phyloP scores from a whole-genome alignment of 2,888 invertebrate genomes.

The Aleiodes testaceus region DNA sequence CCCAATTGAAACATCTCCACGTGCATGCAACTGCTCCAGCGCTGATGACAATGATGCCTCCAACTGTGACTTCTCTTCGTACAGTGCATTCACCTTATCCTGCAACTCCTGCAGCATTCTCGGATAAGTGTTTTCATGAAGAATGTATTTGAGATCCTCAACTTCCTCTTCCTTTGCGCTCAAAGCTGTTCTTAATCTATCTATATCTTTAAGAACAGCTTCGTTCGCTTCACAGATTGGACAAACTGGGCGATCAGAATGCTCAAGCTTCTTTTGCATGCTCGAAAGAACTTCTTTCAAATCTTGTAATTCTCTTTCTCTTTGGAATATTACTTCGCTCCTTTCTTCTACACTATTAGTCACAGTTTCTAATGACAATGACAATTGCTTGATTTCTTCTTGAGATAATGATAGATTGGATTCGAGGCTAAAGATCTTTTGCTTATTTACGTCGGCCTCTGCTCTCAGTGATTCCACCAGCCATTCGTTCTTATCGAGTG shows the following conservation, averaged over 20 bases:
- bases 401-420: conserved; percentile 70
- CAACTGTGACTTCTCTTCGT: conserved; percentile 53
- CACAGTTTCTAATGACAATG: conserved; percentile 55
- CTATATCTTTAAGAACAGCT: conserved; percentile 21
- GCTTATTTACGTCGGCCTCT: conserved; percentile 2
- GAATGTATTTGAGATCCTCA: conserved; percentile 80
- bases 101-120: conserved; percentile 70
- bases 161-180: conserved; percentile 83
- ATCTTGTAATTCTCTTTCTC: conserved; percentile 52
- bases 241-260: conserved; percentile 6
- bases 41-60: conserved; percentile 41
- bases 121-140: conserved; percentile 72
- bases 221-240: conserved; percentile 31
- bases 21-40: conserved; percentile 25
- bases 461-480: conserved; percentile 39
- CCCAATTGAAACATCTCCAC: neutral
- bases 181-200: conserved; percentile 48
- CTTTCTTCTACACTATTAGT: neutral
- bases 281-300: conserved; percentile 54
- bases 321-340: conserved; percentile 16
- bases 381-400: conserved; percentile 66
- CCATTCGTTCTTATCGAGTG: conserved; percentile 53
- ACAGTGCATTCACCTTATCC: conserved; percentile 56
- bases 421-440: conserved; percentile 29
- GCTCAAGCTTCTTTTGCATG: conserved; percentile 47